Conservation (phyloP, 2,113 vertebrate genomes). For the Planiliza haematocheilus region DNA sequence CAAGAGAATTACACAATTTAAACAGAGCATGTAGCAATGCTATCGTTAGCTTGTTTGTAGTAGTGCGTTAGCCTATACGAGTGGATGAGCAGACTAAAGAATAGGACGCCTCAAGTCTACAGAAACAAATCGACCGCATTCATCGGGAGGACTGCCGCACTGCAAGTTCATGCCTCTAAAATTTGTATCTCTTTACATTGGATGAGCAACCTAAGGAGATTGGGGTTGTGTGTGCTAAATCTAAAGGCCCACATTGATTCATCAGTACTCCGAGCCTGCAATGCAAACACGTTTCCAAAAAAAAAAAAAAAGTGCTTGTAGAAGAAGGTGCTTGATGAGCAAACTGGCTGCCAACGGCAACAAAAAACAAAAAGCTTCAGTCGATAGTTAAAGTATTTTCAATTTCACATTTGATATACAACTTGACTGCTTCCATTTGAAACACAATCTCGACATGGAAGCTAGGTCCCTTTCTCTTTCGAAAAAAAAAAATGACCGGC, state of each 20-base stretch:
- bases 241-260: conserved; percentile 9
- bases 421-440: not conserved
- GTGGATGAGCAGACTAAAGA: conserved; percentile 7
- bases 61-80: too few species aligned
- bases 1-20: conserved; percentile 23
- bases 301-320: conserved; percentile 1
- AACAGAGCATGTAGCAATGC: too few species aligned
- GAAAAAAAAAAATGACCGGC: not conserved
- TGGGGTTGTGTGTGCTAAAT: conserved; percentile 22
- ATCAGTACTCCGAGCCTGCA: conserved; percentile 1
- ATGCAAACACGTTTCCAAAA: conserved; percentile 1
- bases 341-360: not conserved
- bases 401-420: not conserved
- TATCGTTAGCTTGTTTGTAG: too few species aligned
- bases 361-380: not conserved
- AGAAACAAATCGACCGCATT: conserved; percentile 6
- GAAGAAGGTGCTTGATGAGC: not conserved
- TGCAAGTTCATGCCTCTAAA: not conserved
- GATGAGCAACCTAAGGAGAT: not conserved
- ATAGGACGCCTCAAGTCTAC: conserved; percentile 3
- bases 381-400: not conserved
- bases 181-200: not conserved
- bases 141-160: not conserved
- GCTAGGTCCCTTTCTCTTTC: not conserved
- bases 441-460: not conserved